A percentile compares a stretch with the other conserved stretches of the same genome.
phyloP scores from a whole-genome alignment of 1,140 invertebrate species.

The Drosophila kanapiae region DNA sequence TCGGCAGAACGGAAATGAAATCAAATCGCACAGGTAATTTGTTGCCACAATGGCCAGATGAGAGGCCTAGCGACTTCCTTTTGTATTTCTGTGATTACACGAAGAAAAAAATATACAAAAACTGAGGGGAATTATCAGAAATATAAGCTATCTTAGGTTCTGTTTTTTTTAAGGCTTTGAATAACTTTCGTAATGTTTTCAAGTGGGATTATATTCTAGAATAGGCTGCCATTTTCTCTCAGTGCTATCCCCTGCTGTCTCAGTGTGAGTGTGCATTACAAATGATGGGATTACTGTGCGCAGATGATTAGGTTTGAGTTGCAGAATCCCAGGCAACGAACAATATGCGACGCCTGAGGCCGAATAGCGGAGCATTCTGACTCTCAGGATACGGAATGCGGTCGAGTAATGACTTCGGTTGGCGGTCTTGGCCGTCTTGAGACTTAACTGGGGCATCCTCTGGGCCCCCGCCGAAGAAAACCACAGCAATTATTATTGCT shows the following conservation, averaged over 20 bases:
- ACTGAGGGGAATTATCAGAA: not conserved
- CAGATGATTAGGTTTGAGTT: conserved; percentile 67
- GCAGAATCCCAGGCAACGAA: conserved; percentile 34
- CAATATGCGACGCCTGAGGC: conserved; percentile 38
- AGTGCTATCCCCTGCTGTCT: not conserved
- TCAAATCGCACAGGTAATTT: conserved; percentile 80
- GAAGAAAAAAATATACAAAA: not conserved
- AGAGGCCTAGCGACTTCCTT: conserved; percentile 40
- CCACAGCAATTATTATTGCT: conserved; percentile 78
- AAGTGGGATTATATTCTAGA: too few species aligned
- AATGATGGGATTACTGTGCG: conserved; percentile 65
- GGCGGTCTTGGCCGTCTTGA: not conserved
- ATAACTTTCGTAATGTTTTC: too few species aligned
- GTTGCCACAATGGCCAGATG: conserved; percentile 62
- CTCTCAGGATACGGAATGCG: conserved; percentile 51
- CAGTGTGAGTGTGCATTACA: conserved; percentile 59
- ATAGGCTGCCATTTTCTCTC: not conserved
- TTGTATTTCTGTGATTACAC: conserved; percentile 26
- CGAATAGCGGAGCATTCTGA: conserved; percentile 14
- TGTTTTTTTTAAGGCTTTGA: not conserved
- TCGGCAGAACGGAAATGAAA: conserved; percentile 67
- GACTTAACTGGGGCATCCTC: not conserved
- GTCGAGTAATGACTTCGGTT: conserved; percentile 59
- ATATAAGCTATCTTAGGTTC: too few species aligned
- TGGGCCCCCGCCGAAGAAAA: conserved; percentile 37